Base-by-base conservation (phyloP, 23 tunicate species). In the Botrylloides violaceus region DNA sequence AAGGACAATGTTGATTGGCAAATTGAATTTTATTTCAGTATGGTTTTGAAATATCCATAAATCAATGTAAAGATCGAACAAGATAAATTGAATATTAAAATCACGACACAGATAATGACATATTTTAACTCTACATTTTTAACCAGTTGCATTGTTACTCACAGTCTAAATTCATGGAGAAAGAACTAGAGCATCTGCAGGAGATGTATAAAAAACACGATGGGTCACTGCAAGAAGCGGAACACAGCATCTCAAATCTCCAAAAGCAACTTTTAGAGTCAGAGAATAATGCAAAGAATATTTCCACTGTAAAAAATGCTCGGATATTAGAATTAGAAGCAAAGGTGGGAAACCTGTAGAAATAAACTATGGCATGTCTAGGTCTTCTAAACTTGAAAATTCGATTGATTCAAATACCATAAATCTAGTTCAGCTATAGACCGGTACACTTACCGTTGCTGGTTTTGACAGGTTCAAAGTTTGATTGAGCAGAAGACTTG, bases 311-410 rank as follows among this genome's bases (percentile, higher is more conserved):
- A 32, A 86, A 86, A 68, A 86, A 86, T 75, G 34, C 81, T 4
- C 65, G 94, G 39, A 86, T 86, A 30, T 74, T 86, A 7, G 94
- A 86, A 35, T 71, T 86, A 32, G 94, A 86, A 79, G 38, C 79
- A 7, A 49, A 84, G 79, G 92, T 84, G 64, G 19, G 2, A n/a
- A n/a, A 1, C 2, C 23, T 59, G 12, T 15, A 48, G 56, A 15
- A 19, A 15, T 48, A 48, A 48, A 48, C 18, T 15, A 15, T 48
- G 19, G 19, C 15, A 48, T 15, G 19, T 15, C 19, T 48, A 48
- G 15, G 18, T 48, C 56, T 60, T 25, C 20, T 15, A 18, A 20
- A 19, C 23, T 60, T n/a, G n/a, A n/a, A n/a, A n/a, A n/a, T n/a
- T n/a, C n/a, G n/a, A n/a, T n/a, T n/a, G n/a, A n/a, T n/a, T n/a